These are phyloP conservation scores for Lates calcarifer DNA, from an alignment of 2,113 vertebrate species.

Conservation along the genomic window DNA sequence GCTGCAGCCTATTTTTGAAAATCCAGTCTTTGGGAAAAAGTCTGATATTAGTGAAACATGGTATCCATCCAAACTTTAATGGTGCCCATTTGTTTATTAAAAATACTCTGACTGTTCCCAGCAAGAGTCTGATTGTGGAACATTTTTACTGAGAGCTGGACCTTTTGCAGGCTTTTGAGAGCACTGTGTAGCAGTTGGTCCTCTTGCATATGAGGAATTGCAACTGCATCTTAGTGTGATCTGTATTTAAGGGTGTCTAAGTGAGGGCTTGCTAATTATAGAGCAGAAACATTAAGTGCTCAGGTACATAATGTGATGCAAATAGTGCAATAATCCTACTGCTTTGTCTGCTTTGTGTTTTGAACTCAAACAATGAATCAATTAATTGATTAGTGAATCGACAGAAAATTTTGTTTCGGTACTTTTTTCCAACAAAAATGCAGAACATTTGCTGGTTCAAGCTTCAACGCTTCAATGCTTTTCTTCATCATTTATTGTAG, in stretches of 20 bases:
- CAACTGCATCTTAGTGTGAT: background rate
- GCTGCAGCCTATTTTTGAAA: slow-evolving; percentile 42
- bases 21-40: slow-evolving; percentile 34
- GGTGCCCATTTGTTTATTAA: slow-evolving; percentile 58
- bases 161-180: slow-evolving; percentile 20
- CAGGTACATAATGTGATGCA: background rate
- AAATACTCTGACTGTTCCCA: slow-evolving; percentile 39
- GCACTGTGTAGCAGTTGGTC: background rate
- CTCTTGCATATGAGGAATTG: background rate
- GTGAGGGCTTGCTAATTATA: background rate
- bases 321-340: background rate
- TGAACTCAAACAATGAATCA: too few species aligned
- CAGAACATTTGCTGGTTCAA: background rate
- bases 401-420: background rate
- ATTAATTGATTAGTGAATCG: background rate
- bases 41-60: slow-evolving; percentile 38
- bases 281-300: background rate
- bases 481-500: background rate
- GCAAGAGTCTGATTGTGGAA: slow-evolving; percentile 7
- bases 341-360: too few species aligned
- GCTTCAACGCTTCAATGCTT: too few species aligned
- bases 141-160: slow-evolving; percentile 27
- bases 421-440: too few species aligned
- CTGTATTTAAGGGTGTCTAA: background rate
- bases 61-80: slow-evolving; percentile 60